These are phyloP conservation scores for Pavo muticus DNA, from an alignment of 2,113 vertebrate species.

Conservation along the genomic window DNA sequence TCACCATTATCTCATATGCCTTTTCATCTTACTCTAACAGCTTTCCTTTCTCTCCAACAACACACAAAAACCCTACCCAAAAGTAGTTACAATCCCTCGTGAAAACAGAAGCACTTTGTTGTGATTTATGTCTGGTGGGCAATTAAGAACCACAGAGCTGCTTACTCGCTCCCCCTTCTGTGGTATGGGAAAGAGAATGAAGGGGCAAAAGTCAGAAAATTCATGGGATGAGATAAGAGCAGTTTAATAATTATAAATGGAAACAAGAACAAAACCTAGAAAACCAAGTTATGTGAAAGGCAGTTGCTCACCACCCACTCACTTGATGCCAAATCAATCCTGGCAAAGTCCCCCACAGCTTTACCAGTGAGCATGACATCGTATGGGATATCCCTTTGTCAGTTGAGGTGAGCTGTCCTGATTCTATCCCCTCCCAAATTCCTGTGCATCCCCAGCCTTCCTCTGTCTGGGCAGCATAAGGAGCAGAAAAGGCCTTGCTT, in stretches of 20 bases:
- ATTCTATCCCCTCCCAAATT: background rate
- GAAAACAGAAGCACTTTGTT: background rate
- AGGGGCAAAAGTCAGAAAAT: no score
- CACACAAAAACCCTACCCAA: background rate
- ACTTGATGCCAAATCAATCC: no score
- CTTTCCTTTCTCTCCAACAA: background rate
- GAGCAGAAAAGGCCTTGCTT: background rate
- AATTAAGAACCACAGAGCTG: no score
- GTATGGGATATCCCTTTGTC: background rate
- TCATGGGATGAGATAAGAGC: no score
- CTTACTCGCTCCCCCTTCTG: no score
- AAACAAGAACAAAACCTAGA: no score
- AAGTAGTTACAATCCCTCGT: background rate
- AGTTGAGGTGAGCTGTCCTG: background rate
- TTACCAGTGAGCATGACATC: background rate
- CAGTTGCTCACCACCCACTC: no score
- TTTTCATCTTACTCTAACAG: background rate
- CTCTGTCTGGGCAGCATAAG: background rate
- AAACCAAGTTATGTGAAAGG: no score
- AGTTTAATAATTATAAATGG: no score
- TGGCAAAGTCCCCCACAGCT: no score
- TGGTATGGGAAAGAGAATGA: no score
- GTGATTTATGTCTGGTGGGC: no score
- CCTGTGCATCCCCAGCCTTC: background rate
- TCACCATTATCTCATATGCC: rapidly evolving